Evolutionary conservation across 2,113 vertebrate genomes (phyloP).

Genomic region (Kobus ellipsiprymnus): DNA sequence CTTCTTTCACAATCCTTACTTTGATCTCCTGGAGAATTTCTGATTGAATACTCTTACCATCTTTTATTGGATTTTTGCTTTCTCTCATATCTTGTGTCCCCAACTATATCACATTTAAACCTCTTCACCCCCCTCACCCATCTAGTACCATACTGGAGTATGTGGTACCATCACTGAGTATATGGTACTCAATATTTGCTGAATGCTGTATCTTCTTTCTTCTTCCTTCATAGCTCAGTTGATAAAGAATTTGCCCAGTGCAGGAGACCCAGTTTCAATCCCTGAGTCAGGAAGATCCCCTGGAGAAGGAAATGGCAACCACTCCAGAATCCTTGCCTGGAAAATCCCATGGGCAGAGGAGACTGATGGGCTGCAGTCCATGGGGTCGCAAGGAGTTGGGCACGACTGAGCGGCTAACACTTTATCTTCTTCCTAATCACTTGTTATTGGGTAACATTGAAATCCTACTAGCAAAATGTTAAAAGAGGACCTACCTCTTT

Average conservation of each 20-base stretch:
- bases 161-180: not conserved
- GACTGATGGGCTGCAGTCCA: not conserved
- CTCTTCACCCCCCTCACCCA: not conserved
- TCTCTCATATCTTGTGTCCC: not conserved
- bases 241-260: not conserved
- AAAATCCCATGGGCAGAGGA: not conserved
- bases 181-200: not conserved
- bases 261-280: not conserved
- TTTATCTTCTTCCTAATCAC: conserved; percentile 25
- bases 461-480: conserved; percentile 21
- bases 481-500: not conserved
- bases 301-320: not conserved
- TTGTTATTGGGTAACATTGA: conserved; percentile 9
- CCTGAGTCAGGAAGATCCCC: not conserved
- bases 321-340: not conserved
- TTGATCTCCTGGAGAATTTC: not conserved
- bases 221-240: not conserved
- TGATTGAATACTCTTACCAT: not conserved
- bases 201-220: conserved; percentile 6
- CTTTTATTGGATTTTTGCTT: not conserved
- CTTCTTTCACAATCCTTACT: not conserved
- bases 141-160: not conserved
- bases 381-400: not conserved
- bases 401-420: not conserved
- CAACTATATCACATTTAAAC: not conserved